These are phyloP conservation scores for Gallinago undulata DNA, from an alignment of 2,113 vertebrate species.

Conservation along the genomic window DNA sequence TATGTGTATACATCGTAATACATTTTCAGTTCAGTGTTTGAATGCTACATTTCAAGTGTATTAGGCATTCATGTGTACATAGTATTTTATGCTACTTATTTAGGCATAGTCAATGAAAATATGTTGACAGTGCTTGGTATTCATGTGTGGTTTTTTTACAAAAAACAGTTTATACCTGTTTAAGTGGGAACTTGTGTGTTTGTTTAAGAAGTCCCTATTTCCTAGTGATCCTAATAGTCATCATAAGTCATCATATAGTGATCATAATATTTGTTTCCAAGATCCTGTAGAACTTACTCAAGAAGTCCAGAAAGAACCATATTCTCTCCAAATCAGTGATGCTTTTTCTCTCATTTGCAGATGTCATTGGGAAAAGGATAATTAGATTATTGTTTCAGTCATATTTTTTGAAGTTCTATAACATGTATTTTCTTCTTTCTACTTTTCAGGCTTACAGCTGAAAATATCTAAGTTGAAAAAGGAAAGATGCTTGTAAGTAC, in stretches of 20 bases:
- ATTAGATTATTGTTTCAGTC: neutral
- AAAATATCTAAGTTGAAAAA: constrained; percentile 95
- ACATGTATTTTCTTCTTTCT: constrained; percentile 1
- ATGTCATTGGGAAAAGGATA: neutral
- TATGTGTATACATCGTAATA: neutral
- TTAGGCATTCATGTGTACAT: neutral
- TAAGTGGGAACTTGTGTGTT: neutral
- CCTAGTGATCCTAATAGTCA: neutral
- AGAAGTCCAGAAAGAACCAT: neutral
- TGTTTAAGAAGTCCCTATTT: neutral
- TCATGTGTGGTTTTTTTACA: neutral
- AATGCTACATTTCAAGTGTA: neutral
- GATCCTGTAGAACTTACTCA: neutral
- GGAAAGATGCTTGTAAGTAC: constrained; percentile 93
- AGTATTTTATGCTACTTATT: neutral
- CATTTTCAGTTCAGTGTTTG: neutral
- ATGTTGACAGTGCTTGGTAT: neutral
- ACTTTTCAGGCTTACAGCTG: constrained; percentile 83
- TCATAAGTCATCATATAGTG: no score
- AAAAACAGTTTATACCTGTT: neutral
- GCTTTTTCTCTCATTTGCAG: neutral
- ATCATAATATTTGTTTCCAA: neutral
- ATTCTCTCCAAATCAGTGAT: neutral
- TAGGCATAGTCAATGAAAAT: neutral
- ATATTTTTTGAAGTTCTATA: neutral